phyloP scores from a whole-genome alignment of 2,888 invertebrate species.

The Adelphocoris suturalis region DNA sequence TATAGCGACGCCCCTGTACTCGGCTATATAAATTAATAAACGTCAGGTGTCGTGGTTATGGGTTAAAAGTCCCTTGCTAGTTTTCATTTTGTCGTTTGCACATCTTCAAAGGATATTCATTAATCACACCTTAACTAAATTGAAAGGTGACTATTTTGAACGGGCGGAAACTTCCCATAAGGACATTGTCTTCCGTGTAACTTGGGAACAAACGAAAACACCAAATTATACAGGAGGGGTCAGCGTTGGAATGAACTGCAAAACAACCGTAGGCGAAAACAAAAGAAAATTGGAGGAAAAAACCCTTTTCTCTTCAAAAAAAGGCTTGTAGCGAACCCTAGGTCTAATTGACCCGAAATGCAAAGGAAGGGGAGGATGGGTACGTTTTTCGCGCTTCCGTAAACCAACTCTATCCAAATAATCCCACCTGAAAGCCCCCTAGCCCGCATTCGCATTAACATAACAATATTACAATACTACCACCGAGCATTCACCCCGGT shows the following conservation, averaged over 20 bases:
- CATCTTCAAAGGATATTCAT: no score
- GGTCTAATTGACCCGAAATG: neutral
- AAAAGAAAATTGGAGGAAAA: neutral
- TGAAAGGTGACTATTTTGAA: no score
- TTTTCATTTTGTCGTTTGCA: no score
- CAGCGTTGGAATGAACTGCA: neutral
- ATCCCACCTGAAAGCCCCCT: neutral
- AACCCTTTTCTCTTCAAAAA: neutral
- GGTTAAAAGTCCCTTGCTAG: no score
- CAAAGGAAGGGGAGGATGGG: neutral
- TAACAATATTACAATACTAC: constrained; percentile 9
- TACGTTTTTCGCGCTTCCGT: neutral
- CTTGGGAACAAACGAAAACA: no score
- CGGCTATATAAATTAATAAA: no score
- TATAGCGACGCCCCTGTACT: no score
- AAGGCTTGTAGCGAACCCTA: neutral
- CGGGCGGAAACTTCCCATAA: no score
- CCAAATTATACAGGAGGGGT: neutral
- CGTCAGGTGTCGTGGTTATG: no score
- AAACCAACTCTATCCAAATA: constrained; percentile 17
- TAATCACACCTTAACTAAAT: no score
- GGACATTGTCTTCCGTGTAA: no score
- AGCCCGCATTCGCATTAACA: constrained; percentile 21
- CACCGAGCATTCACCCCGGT: neutral
- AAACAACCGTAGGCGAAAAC: neutral